These are phyloP conservation scores for Plectrocnemia conspersa DNA, from an alignment of 1,140 invertebrate genomes.

Conservation along the genomic window DNA sequence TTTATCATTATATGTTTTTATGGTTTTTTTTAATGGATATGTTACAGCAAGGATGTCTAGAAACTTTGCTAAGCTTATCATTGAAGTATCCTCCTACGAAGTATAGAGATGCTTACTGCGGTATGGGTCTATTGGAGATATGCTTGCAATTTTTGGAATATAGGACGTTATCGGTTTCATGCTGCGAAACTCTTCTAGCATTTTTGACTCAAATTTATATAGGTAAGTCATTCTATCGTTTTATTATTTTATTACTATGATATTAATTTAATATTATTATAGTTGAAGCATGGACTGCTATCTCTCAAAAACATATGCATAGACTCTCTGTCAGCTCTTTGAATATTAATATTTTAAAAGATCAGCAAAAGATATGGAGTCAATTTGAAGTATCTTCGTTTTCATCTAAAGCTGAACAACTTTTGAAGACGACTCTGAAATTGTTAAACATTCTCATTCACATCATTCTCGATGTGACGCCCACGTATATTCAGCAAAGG, in stretches of 20 bases:
- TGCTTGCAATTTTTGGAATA: conserved; percentile 43
- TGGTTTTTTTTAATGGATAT: background rate
- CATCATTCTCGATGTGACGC: conserved; percentile 67
- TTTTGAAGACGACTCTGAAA: conserved; percentile 64
- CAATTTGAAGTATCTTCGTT: conserved; percentile 52
- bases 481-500: conserved; percentile 55
- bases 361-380: conserved; percentile 45
- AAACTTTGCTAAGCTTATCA: conserved; percentile 41
- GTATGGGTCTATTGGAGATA: conserved; percentile 41
- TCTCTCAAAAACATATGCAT: conserved; percentile 35
- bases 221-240: conserved; percentile 35
- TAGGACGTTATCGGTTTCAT: conserved; percentile 39
- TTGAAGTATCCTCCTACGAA: conserved; percentile 43
- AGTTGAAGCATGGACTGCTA: conserved; percentile 48
- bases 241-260: conserved; percentile 10
- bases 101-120: conserved; percentile 39
- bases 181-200: conserved; percentile 40
- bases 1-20: background rate
- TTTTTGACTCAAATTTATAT: conserved; percentile 44
- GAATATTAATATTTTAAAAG: conserved; percentile 6
- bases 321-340: too few species aligned
- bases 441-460: conserved; percentile 71
- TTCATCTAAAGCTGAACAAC: conserved; percentile 52
- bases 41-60: conserved; percentile 47
- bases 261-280: conserved; percentile 26